Conservation (phyloP, 1,140 invertebrate genomes). For the Trachymyrmex cornetzi region DNA sequence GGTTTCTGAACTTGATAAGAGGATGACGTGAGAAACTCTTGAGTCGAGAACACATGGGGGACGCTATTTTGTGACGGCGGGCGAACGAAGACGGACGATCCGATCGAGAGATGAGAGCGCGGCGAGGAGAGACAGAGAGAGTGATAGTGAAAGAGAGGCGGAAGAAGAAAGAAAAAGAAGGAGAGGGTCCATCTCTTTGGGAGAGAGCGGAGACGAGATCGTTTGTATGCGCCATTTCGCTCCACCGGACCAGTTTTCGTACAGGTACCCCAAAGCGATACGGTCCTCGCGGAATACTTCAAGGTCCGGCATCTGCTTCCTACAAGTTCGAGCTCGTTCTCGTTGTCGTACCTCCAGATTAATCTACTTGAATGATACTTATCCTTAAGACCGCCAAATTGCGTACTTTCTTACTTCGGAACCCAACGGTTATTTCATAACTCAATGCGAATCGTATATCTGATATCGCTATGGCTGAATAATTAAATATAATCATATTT, state of each 20-base stretch:
- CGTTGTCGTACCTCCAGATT: slow-evolving; percentile 63
- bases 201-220: slow-evolving; percentile 72
- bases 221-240: slow-evolving; percentile 73
- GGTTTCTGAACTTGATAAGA: slow-evolving; percentile 79
- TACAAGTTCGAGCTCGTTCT: slow-evolving; percentile 56
- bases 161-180: neutral
- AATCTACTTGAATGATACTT: slow-evolving; percentile 45
- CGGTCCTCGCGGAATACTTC: slow-evolving; percentile 71
- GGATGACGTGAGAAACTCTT: slow-evolving; percentile 80
- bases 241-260: slow-evolving; percentile 79
- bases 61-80: slow-evolving; percentile 54
- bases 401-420: neutral
- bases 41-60: slow-evolving; percentile 71
- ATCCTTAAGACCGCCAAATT: neutral
- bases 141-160: slow-evolving; percentile 29
- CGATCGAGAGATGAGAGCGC: slow-evolving; percentile 44
- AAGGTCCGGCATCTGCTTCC: slow-evolving; percentile 61
- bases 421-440: neutral
- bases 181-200: slow-evolving; percentile 60
- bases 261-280: slow-evolving; percentile 70
- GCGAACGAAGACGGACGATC: slow-evolving; percentile 69
- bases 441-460: neutral
- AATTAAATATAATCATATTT: slow-evolving; percentile 1
- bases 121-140: slow-evolving; percentile 14
- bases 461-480: neutral